Evolutionary conservation across 1,140 invertebrate genomes (phyloP), one percentile per base, ranked within the genome.

Genomic region (Papilio polytes): DNA sequence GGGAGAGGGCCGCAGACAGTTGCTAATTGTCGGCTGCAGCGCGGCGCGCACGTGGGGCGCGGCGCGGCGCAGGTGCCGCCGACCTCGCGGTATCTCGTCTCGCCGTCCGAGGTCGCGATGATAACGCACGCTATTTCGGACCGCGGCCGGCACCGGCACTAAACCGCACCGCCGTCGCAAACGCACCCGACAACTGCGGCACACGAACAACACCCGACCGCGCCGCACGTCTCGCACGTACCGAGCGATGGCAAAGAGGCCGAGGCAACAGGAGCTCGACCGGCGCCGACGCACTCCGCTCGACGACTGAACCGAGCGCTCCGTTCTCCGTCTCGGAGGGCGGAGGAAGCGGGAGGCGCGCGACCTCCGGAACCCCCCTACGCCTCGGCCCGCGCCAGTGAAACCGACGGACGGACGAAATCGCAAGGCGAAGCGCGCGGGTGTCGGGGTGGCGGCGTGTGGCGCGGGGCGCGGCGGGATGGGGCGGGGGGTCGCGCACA

Each of bases 51-150:
- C 90, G 90, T 91, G 92, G 92, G 88, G 87, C 82, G 87, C 84
- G 88, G 87, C 88, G 88, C 89, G 82, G 81, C 82, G 88, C 91
- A 94, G 92, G 93, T 94, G 92, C 90, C 92, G 94, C 85, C 92
- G 92, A 94, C 92, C 92, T 93, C 91, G 90, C 90, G 86, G 88
- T 93, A 93, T 94, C 92, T 92, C 89, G 93, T 93, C 93, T 91
- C 91, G 92, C 87, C 91, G 87, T 78, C 87, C 92, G 93, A 94
- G 91, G 91, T 91, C 91, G 90, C 88, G 86, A 88, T 92, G 93
- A 94, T 94, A 94, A 94, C 93, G 90, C 84, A 89, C 88, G 90
- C 89, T 92, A 93, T 91, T 91, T 91, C 85, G 74, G 86, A 88
- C 85, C 86, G 82, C 83, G 88, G 89, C 87, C 88, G 87, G 88